Percentiles rank a stretch among this genome's conserved stretches.
These are phyloP conservation scores for Rhagoletis pomonella DNA, from an alignment of 1,140 invertebrate genomes.

Conservation along the genomic window DNA sequence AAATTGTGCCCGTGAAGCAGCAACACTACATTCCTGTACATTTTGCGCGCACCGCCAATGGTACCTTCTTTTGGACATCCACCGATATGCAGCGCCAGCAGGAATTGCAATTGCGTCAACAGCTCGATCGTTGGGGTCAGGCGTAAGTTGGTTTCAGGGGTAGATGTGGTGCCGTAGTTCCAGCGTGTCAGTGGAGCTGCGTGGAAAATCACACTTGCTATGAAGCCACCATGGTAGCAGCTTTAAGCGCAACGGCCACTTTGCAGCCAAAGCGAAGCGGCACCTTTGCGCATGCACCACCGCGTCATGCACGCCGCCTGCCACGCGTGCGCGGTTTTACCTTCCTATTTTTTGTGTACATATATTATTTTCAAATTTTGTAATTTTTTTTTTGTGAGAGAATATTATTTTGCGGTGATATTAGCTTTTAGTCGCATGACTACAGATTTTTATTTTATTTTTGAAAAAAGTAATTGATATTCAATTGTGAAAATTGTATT, in stretches of 20 bases:
- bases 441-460: constrained; percentile 48
- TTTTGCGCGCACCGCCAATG: constrained; percentile 80
- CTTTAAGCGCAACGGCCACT: constrained; percentile 76
- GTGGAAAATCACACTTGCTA: background rate
- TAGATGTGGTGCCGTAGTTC: constrained; percentile 56
- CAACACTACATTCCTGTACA: constrained; percentile 78
- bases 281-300: constrained; percentile 8
- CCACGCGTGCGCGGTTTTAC: constrained; percentile 30
- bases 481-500: constrained; percentile 54
- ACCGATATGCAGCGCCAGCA: constrained; percentile 74
- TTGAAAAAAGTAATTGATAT: constrained; percentile 58
- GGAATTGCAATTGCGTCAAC: constrained; percentile 75
- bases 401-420: constrained; percentile 72
- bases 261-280: constrained; percentile 61
- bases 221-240: constrained; percentile 74
- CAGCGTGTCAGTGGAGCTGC: background rate
- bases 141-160: constrained; percentile 74
- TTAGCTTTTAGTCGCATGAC: constrained; percentile 64
- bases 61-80: constrained; percentile 83
- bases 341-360: constrained; percentile 43
- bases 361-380: background rate
- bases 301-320: background rate
- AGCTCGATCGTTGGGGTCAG: constrained; percentile 80
- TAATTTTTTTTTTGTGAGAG: background rate
- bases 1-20: constrained; percentile 77